phyloP scores from a whole-genome alignment of 2,888 invertebrate species.

The Eurois occulta region DNA sequence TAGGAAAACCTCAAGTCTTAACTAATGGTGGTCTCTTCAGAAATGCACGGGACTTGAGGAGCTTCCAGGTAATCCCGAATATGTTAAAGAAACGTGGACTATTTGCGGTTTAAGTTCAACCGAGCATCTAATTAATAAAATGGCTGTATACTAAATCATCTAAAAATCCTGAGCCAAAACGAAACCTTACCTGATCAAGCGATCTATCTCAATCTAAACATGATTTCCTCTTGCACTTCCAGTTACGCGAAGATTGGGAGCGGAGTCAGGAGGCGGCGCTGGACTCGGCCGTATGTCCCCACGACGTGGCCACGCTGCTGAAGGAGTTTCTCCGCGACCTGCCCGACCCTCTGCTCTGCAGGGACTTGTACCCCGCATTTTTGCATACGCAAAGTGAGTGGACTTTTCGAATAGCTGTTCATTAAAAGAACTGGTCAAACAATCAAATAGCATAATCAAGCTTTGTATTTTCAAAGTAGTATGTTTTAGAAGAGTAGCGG shows the following conservation, averaged over 20 bases:
- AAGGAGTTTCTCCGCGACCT: constrained; percentile 98
- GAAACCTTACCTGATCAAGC: background rate
- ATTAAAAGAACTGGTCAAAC: background rate
- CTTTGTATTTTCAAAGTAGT: background rate
- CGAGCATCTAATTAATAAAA: background rate
- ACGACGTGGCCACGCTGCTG: constrained; percentile 97
- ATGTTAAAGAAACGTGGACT: background rate
- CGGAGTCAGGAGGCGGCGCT: constrained; percentile 93
- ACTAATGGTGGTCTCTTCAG: background rate
- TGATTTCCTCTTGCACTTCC: constrained; percentile 67
- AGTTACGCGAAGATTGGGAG: constrained; percentile 98
- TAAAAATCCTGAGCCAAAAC: background rate
- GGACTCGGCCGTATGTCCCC: constrained; percentile 95
- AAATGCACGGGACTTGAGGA: background rate
- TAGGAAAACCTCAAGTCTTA: background rate
- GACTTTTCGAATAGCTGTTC: background rate
- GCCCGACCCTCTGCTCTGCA: constrained; percentile 97
- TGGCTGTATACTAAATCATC: background rate
- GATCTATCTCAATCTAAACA: background rate
- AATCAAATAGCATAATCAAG: background rate
- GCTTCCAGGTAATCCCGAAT: background rate
- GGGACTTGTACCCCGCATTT: constrained; percentile 97
- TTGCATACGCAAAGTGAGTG: constrained; percentile 96
- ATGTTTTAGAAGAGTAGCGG: too few relatives aligned
- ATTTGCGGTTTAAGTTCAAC: background rate